Base-by-base conservation (phyloP, 2,113 vertebrate species). In the Procavia capensis region DNA sequence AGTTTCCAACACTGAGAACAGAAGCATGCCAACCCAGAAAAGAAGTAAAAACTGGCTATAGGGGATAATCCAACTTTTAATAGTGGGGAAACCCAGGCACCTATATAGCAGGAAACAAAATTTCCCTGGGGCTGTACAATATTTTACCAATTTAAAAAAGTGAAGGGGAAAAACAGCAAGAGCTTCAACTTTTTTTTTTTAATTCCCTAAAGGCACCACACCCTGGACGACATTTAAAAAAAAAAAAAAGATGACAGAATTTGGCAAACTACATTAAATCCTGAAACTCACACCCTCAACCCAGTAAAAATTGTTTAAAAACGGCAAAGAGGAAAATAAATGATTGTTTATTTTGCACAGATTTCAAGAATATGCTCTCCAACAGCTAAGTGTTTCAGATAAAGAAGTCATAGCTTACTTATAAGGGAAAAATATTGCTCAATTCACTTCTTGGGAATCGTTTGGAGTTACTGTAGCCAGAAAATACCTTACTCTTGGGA, bases 191-290 rank as follows among this genome's bases (percentile, higher is more conserved):
- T 24, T 47, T 45, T 34, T 84, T 84, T 31, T 83, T 85, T 41
- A 91, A 43, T 74, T 50, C 74, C 84, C 95, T 91, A 89, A 96
- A 66, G 34, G 45, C 76, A 96, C 97, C 97, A 97, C 97, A 93
- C 97, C 97, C 97, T 93, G 76, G 31, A 86, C 95, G 96, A 97
- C 94, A 95, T 91, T 85, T 9, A 34, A 79, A 92, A 93, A 74
- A 50, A 85, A 91, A 86, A 82, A 96, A 89, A 57, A 47, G 57
- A 95, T 95, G 95, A 95, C 74, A 88, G 76, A 98, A 96, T 95
- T 93, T 98, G 97, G 97, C 96, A 96, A 92, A 72, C 31, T 70
- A 41, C 6, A 39, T 95, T 89, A 54, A 85, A 87, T 85, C 47
- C 91, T 97, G 85, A 95, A 97, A 93, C 34, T 79, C 93, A 92